These are phyloP conservation scores for Myotis davidii DNA, from an alignment of 2,113 vertebrate genomes.

Conservation along the genomic window DNA sequence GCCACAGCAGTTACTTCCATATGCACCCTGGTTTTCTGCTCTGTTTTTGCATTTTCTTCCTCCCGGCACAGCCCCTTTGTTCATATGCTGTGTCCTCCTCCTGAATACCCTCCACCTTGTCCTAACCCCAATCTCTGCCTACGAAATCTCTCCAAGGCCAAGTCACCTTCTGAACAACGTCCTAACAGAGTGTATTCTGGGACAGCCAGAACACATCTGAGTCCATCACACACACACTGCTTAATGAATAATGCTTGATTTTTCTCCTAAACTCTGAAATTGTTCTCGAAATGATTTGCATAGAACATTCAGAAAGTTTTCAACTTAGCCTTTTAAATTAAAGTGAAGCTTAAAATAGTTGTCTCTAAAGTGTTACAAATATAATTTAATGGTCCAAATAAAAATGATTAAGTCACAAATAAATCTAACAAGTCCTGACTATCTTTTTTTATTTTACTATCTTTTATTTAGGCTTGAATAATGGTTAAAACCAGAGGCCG, in stretches of 20 bases:
- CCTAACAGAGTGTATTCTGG: not conserved
- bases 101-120: not conserved
- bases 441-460: not conserved
- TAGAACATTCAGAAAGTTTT: not conserved
- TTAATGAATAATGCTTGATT: not conserved
- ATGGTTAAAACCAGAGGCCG: not conserved
- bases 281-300: not conserved
- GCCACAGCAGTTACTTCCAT: fast-evolving
- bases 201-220: not conserved
- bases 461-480: not conserved
- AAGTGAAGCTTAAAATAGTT: not conserved
- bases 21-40: not conserved
- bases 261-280: not conserved
- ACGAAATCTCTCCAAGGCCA: not conserved
- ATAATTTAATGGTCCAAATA: not conserved
- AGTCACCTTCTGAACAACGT: not conserved
- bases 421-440: not conserved
- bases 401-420: not conserved
- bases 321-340: not conserved
- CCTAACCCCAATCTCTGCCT: not conserved
- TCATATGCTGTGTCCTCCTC: not conserved
- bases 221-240: not conserved
- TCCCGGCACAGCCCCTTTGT: not conserved
- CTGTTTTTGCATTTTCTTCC: not conserved
- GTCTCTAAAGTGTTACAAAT: not conserved